These are phyloP conservation scores for Physeter macrocephalus DNA, from an alignment of 2,113 vertebrate species.

Conservation along the genomic window DNA sequence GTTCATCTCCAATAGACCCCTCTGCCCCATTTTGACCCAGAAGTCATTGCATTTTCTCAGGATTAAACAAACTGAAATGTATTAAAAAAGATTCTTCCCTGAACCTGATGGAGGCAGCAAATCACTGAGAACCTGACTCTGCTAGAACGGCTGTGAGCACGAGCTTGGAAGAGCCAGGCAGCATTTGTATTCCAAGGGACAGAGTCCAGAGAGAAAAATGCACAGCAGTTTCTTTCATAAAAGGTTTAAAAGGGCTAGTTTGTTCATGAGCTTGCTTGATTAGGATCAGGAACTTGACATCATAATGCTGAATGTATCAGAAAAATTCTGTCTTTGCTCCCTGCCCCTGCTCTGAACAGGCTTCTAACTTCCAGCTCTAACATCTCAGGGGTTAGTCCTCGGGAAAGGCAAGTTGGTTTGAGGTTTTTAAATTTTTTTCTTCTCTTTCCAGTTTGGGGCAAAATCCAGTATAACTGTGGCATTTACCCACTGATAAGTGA, in stretches of 20 bases:
- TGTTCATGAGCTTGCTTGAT: constrained; percentile 47
- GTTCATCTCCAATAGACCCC: background rate
- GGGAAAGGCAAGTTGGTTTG: background rate
- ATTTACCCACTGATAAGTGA: background rate
- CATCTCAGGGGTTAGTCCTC: background rate
- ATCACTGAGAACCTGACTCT: constrained; percentile 67
- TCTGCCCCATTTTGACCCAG: background rate
- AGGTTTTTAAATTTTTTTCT: background rate
- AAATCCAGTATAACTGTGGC: background rate
- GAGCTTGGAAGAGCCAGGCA: background rate
- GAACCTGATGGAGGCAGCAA: constrained; percentile 83
- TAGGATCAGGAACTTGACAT: background rate
- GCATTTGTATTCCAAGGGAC: background rate
- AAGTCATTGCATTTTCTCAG: background rate
- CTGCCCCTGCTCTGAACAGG: background rate
- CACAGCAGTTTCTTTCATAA: constrained; percentile 25
- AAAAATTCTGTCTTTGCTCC: background rate
- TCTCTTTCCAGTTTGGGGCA: background rate
- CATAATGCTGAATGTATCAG: constrained; percentile 2
- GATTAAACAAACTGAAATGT: background rate
- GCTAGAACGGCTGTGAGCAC: background rate
- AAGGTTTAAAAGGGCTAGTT: constrained; percentile 27
- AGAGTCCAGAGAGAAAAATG: background rate
- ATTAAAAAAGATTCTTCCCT: constrained; percentile 49
- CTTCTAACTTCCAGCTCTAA: background rate